Evolutionary conservation across 2,113 vertebrate species (phyloP), one percentile per base, ranked within the genome.

Genomic region (Marmota monax): DNA sequence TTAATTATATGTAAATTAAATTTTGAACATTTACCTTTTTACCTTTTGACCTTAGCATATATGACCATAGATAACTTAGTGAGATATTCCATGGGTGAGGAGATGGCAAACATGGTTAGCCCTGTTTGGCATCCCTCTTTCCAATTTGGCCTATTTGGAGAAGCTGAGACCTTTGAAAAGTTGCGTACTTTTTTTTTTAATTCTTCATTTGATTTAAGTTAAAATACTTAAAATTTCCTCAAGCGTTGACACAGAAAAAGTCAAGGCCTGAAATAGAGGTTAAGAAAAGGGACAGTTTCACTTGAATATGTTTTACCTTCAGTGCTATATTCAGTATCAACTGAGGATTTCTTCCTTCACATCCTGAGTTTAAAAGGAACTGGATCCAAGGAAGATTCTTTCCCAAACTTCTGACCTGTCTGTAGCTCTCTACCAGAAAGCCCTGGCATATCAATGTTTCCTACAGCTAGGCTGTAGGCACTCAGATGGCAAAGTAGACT

Each of bases 161-260:
- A 73, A 87, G 27, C 27, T 48, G 16, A 95, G 56, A 48, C 22
- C 8, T 87, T 89, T 84, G 45, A 88, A 73, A 92, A 76, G n/a
- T 7, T 76, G 58, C 32, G 12, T 56, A 39, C 32, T 70, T 32
- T 45, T 42, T 42, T 92, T 73, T 51, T 51, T 34, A 25, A 92
- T 4, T 8, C 23, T 61, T 92, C 45, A 67, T 84, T 94, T 96
- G 27, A 39, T 88, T 42, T 90, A 74, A 67, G 39, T 94, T 96
- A 73, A 88, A 96, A 85, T 63, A 32, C 39, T 94, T 84, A 45
- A 83, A 73, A 78, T 87, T n/a, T 29, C 83, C 32, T 86, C 53
- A 58, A 39, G 8, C 12, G 4, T 83, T 85, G 27, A 67, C 11
- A 80, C 18, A 61, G 9, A 84, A 42, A 93, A 85, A 56, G 39